phyloP scores from a whole-genome alignment of 2,888 invertebrate species.

The Cheilosia impressa region DNA sequence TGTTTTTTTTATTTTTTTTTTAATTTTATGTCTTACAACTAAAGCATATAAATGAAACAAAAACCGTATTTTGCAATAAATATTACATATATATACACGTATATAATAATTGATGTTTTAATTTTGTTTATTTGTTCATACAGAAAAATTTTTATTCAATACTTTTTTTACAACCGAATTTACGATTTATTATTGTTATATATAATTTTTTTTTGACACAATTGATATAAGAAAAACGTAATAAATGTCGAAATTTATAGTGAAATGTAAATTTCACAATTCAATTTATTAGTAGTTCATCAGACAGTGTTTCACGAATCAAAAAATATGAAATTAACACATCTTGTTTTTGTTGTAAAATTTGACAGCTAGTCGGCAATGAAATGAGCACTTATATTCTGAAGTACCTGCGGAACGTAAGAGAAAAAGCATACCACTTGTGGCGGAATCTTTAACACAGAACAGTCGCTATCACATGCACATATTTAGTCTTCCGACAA shows the following conservation, averaged over 20 bases:
- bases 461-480: too few species aligned
- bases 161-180: conserved; percentile 70
- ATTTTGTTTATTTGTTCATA: conserved; percentile 19
- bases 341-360: too few species aligned
- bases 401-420: too few species aligned
- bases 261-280: too few species aligned
- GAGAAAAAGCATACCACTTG: too few species aligned
- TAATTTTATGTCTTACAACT: conserved; percentile 38
- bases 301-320: too few species aligned
- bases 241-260: not conserved
- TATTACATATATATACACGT: conserved; percentile 61
- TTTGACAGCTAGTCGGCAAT: too few species aligned
- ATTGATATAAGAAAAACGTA: not conserved
- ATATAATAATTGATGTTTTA: conserved; percentile 52
- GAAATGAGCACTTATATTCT: too few species aligned
- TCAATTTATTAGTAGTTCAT: too few species aligned
- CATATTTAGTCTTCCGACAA: too few species aligned
- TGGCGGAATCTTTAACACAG: too few species aligned
- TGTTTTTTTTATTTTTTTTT: conserved; percentile 20
- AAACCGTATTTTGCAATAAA: conserved; percentile 24
- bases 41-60: conserved; percentile 28
- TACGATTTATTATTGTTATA: conserved; percentile 66
- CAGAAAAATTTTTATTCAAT: conserved; percentile 52
- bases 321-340: too few species aligned
- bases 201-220: not conserved